A percentile compares a stretch with the other conserved stretches of the same genome.
Conservation (phyloP, 2,113 vertebrate species). For the Glaucomys volans region DNA sequence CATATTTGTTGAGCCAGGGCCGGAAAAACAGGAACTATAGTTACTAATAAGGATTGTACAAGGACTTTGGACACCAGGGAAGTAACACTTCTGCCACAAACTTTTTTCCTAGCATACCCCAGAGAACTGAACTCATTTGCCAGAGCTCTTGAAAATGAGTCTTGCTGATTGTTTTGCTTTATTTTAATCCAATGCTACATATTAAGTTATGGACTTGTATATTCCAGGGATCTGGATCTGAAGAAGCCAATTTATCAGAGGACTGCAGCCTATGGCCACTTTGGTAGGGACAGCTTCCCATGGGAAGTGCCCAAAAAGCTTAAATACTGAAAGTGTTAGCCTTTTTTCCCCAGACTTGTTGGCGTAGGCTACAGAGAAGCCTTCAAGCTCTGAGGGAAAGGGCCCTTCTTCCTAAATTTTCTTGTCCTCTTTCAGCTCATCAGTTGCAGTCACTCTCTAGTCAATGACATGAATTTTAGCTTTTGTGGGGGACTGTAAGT, state of each 20-base stretch:
- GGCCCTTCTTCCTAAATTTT: slow-evolving; percentile 84
- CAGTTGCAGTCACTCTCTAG: slow-evolving; percentile 82
- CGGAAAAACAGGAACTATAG: slow-evolving; percentile 72
- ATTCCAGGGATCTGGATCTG: slow-evolving; percentile 99
- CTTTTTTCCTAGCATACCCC: slow-evolving; percentile 81
- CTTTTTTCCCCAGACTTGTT: slow-evolving; percentile 94
- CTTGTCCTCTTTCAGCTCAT: slow-evolving; percentile 82
- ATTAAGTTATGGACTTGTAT: slow-evolving; percentile 95
- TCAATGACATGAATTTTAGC: slow-evolving; percentile 85
- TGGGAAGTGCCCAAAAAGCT: slow-evolving; percentile 99
- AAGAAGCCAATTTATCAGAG: slow-evolving; percentile 99
- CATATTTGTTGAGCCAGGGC: slow-evolving; percentile 78
- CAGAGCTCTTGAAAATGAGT: slow-evolving; percentile 85
- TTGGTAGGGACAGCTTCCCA: slow-evolving; percentile 98
- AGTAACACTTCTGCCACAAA: slow-evolving; percentile 77
- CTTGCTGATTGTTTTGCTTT: slow-evolving; percentile 85
- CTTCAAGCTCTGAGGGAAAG: slow-evolving; percentile 93
- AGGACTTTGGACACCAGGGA: slow-evolving; percentile 81
- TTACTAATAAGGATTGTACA: slow-evolving; percentile 80
- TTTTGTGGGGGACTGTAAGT: slow-evolving; percentile 86
- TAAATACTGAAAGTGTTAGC: slow-evolving; percentile 96
- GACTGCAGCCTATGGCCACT: slow-evolving; percentile 98
- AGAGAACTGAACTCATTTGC: slow-evolving; percentile 84
- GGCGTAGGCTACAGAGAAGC: slow-evolving; percentile 99
- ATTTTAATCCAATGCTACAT: slow-evolving; percentile 79